A percentile compares a stretch with the other conserved stretches of the same genome.
Conservation (phyloP, 2,113 vertebrate species). For the Pardalotus punctatus region DNA sequence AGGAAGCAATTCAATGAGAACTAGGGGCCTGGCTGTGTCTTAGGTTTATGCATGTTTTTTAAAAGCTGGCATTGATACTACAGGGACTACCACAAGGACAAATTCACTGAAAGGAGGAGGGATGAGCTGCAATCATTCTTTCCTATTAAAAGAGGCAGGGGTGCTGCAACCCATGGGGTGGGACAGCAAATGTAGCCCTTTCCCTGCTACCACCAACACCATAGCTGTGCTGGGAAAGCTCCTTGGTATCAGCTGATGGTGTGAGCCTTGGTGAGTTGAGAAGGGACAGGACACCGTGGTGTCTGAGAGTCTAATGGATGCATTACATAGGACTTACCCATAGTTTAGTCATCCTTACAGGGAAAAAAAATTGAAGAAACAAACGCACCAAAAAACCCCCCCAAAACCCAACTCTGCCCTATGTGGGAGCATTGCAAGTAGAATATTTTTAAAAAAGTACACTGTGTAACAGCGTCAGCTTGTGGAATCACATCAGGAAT, state of each 20-base stretch:
- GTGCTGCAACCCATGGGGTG: not conserved
- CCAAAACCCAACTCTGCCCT: accelerated
- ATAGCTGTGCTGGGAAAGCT: not conserved
- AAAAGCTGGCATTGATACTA: not conserved
- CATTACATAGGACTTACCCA: not conserved
- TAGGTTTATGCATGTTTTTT: not conserved
- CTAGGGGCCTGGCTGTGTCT: not conserved
- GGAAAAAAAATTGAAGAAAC: not conserved
- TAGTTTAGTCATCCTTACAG: not conserved
- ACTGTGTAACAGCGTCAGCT: not conserved
- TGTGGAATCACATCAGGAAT: not conserved
- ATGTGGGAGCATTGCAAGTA: not conserved
- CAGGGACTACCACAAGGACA: not conserved
- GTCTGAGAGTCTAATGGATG: not conserved
- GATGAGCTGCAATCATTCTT: not conserved
- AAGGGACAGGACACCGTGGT: not conserved
- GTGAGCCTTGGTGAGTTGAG: not conserved
- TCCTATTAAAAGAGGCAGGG: accelerated
- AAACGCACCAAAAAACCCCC: no score
- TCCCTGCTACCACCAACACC: not conserved
- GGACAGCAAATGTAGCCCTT: not conserved
- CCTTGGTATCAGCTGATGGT: not conserved
- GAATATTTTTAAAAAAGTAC: not conserved
- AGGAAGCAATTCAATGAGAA: not conserved
- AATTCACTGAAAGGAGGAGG: not conserved